Conservation (phyloP, 2,888 invertebrate species). For the Pandemis cinnamomeana region DNA sequence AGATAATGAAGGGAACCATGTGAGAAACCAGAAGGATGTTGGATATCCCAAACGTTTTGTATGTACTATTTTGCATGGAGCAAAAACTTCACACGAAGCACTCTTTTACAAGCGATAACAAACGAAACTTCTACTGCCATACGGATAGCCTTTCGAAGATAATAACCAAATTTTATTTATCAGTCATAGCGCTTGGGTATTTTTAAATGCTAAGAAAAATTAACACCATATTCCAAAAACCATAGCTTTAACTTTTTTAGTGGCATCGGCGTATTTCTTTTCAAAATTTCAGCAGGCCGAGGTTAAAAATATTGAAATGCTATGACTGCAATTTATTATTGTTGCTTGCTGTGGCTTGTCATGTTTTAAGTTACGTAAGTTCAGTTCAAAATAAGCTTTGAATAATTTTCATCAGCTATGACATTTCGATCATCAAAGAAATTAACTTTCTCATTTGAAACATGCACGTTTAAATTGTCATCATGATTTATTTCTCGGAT, state of each 20-base stretch:
- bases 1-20: conserved; percentile 87
- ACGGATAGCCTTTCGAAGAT: conserved; percentile 56
- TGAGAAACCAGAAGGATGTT: conserved; percentile 85
- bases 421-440: not conserved
- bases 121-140: conserved; percentile 59
- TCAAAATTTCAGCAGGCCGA: not conserved
- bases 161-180: not conserved
- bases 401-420: conserved; percentile 5
- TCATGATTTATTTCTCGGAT: conserved; percentile 1
- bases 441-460: not conserved
- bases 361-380: not conserved
- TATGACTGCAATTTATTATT: conserved; percentile 16
- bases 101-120: conserved; percentile 49
- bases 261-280: not conserved
- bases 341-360: conserved; percentile 8
- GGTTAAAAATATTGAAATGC: conserved; percentile 25
- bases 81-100: conserved; percentile 74
- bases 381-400: not conserved
- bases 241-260: not conserved
- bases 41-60: conserved; percentile 83
- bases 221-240: not conserved
- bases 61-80: conserved; percentile 94
- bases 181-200: conserved; percentile 20
- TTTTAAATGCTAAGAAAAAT: conserved; percentile 12
- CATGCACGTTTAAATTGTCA: conserved; percentile 1